These are phyloP conservation scores for Andrena bucephala DNA, from an alignment of 2,888 invertebrate genomes.

Conservation along the genomic window DNA sequence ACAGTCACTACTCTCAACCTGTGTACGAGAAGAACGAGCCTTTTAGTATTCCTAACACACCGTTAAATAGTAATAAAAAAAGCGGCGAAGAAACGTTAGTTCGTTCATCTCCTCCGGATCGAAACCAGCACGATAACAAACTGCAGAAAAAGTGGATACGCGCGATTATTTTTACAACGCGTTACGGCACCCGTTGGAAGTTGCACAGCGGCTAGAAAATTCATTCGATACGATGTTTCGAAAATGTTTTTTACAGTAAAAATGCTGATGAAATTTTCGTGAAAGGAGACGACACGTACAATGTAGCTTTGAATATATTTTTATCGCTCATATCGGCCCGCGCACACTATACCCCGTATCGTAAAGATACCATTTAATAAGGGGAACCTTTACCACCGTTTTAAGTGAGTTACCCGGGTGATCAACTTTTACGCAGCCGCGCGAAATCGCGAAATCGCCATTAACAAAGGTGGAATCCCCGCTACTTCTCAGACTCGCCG, in stretches of 20 bases:
- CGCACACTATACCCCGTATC: neutral
- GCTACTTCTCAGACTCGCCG: neutral
- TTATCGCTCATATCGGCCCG: neutral
- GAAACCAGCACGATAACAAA: neutral
- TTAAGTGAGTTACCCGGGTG: neutral
- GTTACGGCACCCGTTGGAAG: too few species aligned
- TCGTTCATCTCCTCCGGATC: neutral
- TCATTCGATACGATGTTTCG: too few species aligned
- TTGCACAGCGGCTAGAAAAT: neutral
- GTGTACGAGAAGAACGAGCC: slow-evolving; percentile 36
- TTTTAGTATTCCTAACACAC: slow-evolving; percentile 5
- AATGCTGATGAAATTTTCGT: slow-evolving; percentile 2
- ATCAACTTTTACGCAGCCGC: slow-evolving; percentile 7
- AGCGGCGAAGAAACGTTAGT: neutral
- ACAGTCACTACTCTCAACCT: slow-evolving; percentile 92
- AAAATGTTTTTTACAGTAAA: neutral
- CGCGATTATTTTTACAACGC: neutral
- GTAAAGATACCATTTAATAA: slow-evolving; percentile 12
- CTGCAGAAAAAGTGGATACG: neutral
- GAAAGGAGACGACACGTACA: neutral
- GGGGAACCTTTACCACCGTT: slow-evolving; percentile 4
- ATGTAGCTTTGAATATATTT: neutral
- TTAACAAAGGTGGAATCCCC: neutral
- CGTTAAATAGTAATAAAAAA: neutral
- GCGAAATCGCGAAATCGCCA: neutral